phyloP scores from a whole-genome alignment of 2,888 invertebrate genomes.

The Phanerotoma sp. region DNA sequence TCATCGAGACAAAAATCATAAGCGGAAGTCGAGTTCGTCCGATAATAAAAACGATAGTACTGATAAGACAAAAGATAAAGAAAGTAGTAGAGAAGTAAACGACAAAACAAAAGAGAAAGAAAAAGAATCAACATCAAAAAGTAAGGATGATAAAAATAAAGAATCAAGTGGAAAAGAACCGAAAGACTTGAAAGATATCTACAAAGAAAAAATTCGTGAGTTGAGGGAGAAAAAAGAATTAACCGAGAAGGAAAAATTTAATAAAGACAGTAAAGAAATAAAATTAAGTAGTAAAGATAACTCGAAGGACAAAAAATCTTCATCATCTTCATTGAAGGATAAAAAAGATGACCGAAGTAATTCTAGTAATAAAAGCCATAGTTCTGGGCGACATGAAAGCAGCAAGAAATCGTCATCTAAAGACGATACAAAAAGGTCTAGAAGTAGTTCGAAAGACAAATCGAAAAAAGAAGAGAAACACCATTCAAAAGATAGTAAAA shows the following conservation, averaged over 20 bases:
- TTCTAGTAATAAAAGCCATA: constrained; percentile 36
- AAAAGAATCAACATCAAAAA: constrained; percentile 32
- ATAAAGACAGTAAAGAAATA: constrained; percentile 46
- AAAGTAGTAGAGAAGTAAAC: constrained; percentile 15
- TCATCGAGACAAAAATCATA: constrained; percentile 24
- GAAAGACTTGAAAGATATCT: constrained; percentile 54
- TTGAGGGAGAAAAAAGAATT: constrained; percentile 54
- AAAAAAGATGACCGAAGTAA: constrained; percentile 46
- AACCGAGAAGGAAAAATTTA: constrained; percentile 53
- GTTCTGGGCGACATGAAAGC: constrained; percentile 39
- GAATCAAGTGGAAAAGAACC: constrained; percentile 40
- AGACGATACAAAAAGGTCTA: constrained; percentile 30
- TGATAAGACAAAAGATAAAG: constrained; percentile 19
- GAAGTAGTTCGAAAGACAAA: constrained; percentile 37
- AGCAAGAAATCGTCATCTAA: constrained; percentile 35
- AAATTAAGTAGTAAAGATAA: constrained; percentile 39
- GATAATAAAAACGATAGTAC: constrained; percentile 15
- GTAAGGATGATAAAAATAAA: constrained; percentile 33
- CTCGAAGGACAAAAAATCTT: constrained; percentile 44
- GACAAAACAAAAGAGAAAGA: constrained; percentile 13
- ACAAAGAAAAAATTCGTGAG: constrained; percentile 55
- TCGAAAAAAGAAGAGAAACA: constrained; percentile 27
- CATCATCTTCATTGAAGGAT: constrained; percentile 44
- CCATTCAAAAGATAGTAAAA: constrained; percentile 43
- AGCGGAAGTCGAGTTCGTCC: constrained; percentile 1